phyloP scores from a whole-genome alignment of 2,888 invertebrate species.

The Hybos culiciformis region DNA sequence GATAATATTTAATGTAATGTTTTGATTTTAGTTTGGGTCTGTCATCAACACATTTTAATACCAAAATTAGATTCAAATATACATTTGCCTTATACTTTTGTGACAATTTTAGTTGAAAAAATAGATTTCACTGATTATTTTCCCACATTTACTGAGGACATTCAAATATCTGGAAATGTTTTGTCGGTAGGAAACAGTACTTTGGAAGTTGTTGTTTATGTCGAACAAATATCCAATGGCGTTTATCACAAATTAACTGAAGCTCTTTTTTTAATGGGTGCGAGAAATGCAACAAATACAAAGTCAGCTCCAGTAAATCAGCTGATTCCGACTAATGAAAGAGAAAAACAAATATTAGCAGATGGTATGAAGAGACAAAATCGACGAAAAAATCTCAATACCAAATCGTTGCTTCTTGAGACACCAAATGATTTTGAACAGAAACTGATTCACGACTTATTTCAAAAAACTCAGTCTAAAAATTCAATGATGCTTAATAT shows the following conservation, averaged over 20 bases:
- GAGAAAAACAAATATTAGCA: slow-evolving; percentile 41
- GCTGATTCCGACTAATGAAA: slow-evolving; percentile 39
- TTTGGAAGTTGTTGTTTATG: slow-evolving; percentile 48
- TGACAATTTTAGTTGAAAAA: slow-evolving; percentile 60
- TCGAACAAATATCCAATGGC: slow-evolving; percentile 37
- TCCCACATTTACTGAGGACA: slow-evolving; percentile 40
- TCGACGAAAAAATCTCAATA: slow-evolving; percentile 27
- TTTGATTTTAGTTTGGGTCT: slow-evolving; percentile 41
- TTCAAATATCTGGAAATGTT: slow-evolving; percentile 51
- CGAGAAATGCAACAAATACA: slow-evolving; percentile 42
- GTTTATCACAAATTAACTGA: slow-evolving; percentile 40
- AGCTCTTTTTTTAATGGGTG: slow-evolving; percentile 52
- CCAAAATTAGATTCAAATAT: slow-evolving; percentile 43
- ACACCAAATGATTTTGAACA: slow-evolving; percentile 48
- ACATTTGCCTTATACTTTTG: slow-evolving; percentile 48
- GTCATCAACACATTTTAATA: slow-evolving; percentile 49
- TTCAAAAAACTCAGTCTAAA: slow-evolving; percentile 44
- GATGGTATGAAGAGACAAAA: slow-evolving; percentile 40
- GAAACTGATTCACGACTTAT: slow-evolving; percentile 46
- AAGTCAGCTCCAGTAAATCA: slow-evolving; percentile 40
- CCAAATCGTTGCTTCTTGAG: slow-evolving; percentile 39
- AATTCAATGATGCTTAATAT: slow-evolving; percentile 39
- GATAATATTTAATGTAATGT: neutral
- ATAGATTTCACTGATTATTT: slow-evolving; percentile 43
- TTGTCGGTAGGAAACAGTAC: slow-evolving; percentile 53